Base-by-base conservation (phyloP, 2,888 invertebrate species). In the Epistrophella euchroma region DNA sequence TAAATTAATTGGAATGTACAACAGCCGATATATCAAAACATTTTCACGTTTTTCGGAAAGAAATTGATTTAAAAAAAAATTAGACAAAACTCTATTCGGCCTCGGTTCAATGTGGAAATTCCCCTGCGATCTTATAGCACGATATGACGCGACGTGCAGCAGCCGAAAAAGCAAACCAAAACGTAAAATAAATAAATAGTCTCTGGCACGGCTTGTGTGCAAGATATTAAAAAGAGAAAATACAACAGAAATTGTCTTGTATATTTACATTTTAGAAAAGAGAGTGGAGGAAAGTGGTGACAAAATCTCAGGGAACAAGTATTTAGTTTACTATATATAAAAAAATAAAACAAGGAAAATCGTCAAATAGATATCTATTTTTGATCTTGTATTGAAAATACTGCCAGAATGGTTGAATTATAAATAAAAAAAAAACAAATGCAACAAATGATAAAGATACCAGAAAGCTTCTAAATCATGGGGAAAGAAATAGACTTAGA, bases 151-250 rank as follows among this genome's bases (percentile, higher is more conserved):
- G 77, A 77, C 64, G 86, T 50, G 43, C 60, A 85, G 72, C 76
- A 68, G 37, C 71, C 76, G 81, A 70, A 82, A 85, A 83, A 71
- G 71, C 83, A 75, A 83, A 82, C 75, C 86, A 83, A 74, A 83
- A 77, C 82, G 82, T 70, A 72, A 77, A 87, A 87, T 87, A 87
- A 87, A 87, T 87, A 87, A 87, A 87, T 87, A 87, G 71, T 83
- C n/a, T 64, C 82, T 82, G 74, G 60, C 64, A 58, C 82, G 58
- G 37, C 78, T 56, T 43, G 75, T 66, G 75, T 75, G 68, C 43
- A 35, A 70, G 86, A 78, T 74, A 71, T 60, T 56, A 45, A 58
- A 82, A 72, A 70, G 52, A 87, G 82, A 73, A 71, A 71, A 77
- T 72, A 82, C 70, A 78, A 78, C 66, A 75, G 35, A 73, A 64